Evolutionary conservation across 2,797 vertebrate genomes (phyloP), one percentile per base, ranked within the genome.

Genomic region (Anguilla obscura): DNA sequence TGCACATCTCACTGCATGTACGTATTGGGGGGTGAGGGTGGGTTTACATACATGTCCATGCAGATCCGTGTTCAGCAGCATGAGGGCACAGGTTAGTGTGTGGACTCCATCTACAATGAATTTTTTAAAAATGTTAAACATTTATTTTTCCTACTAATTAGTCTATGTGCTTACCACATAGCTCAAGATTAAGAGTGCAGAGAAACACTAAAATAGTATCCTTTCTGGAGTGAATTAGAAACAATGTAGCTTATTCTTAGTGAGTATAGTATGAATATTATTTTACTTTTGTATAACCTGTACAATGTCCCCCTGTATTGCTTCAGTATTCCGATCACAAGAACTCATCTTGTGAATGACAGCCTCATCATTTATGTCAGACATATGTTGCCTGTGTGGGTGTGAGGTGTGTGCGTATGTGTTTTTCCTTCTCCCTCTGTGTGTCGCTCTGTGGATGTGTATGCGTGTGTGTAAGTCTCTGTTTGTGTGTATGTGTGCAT

Each of bases 1-100:
- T 66, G 21, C 24, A n/a, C 63, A 24, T 18, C 58, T 21, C 21
- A 63, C 58, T 63, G 16, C 58, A 66, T 1, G 14, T 66, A 66
- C n/a, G n/a, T 66, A 66, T 9, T 27, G 63, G 24, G 18, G 21
- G 63, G 5, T n/a, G 24, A 66, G n/a, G 63, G n/a, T 27, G n/a
- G 18, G 21, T 10, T 48, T 82, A 97, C 98, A 93, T 96, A 99
- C 98, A 3, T 98, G 98, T 95, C 98, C 98, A 0, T 99, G 98
- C 63, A 99, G 96, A 91, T 99, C 98, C 8, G 98, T 99, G 96
- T 99, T 99, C 63, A 99, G 97, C 93, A 99, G 96, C 98, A 99
- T 99, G 88, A 99, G 96, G 88, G 98, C 98, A 83, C 98, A 99
- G 92, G 98, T 99, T 90, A 99, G 95, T 0, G 98, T 99, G 90